Conservation (phyloP, 2,113 vertebrate genomes). For the Cygnus atratus region DNA sequence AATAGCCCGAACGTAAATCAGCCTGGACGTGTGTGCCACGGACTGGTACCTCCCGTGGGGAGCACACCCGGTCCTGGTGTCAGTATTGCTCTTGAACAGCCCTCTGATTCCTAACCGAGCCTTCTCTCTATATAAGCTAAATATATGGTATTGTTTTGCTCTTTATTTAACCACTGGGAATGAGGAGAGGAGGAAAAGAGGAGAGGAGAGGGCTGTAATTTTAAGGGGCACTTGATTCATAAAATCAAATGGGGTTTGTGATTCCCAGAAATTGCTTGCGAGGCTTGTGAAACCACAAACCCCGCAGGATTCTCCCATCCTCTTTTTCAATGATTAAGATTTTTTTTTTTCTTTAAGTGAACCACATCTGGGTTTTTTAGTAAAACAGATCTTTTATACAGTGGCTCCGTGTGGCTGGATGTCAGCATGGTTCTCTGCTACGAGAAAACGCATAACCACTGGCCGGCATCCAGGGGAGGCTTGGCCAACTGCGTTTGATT, state of each 20-base stretch:
- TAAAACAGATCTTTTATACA: background rate
- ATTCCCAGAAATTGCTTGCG: slow-evolving; percentile 31
- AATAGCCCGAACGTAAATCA: fast-evolving
- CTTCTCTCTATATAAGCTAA: background rate
- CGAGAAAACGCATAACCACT: background rate
- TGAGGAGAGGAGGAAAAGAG: background rate
- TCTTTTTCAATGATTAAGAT: background rate
- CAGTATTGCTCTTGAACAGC: background rate
- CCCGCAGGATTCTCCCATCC: background rate
- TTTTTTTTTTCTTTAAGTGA: background rate
- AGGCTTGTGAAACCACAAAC: slow-evolving; percentile 20
- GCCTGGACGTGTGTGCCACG: background rate
- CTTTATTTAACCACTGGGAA: slow-evolving; percentile 34
- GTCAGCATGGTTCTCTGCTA: background rate
- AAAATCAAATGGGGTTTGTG: slow-evolving; percentile 20
- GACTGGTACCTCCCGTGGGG: background rate
- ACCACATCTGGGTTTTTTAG: slow-evolving; percentile 30
- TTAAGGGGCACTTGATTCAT: slow-evolving; percentile 32
- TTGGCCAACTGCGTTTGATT: background rate
- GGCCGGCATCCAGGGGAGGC: slow-evolving; percentile 42
- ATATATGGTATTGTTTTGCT: slow-evolving; percentile 19
- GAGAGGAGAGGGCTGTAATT: background rate
- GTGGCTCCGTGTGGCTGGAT: slow-evolving; percentile 14
- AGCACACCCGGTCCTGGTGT: background rate
- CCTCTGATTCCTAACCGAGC: background rate